A percentile compares a stretch with the other conserved stretches of the same genome.
Conservation (phyloP, 2,888 invertebrate species). For the Dendrolimus pini region DNA sequence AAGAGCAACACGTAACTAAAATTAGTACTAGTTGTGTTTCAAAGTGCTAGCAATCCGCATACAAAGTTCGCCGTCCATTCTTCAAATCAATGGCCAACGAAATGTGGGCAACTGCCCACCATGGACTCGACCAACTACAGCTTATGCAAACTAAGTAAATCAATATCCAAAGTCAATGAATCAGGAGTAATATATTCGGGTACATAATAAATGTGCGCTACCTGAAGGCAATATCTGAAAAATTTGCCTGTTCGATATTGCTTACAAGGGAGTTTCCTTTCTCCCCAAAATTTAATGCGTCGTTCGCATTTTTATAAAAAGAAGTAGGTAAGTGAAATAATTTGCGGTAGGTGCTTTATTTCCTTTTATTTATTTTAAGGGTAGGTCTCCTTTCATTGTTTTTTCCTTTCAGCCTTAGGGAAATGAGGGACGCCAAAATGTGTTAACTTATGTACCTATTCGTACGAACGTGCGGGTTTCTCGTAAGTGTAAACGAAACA, state of each 20-base stretch:
- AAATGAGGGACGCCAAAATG: slow-evolving; percentile 50
- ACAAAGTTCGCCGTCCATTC: slow-evolving; percentile 43
- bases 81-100: slow-evolving; percentile 38
- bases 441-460: slow-evolving; percentile 32
- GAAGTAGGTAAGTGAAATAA: slow-evolving; percentile 76
- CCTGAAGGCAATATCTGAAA: slow-evolving; percentile 78
- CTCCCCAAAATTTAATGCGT: slow-evolving; percentile 77
- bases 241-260: slow-evolving; percentile 77
- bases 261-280: slow-evolving; percentile 77
- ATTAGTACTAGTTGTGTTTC: slow-evolving; percentile 17
- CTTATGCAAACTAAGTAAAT: slow-evolving; percentile 75
- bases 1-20: slow-evolving; percentile 13
- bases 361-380: slow-evolving; percentile 76
- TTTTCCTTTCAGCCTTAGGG: slow-evolving; percentile 53
- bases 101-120: slow-evolving; percentile 28
- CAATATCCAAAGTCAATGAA: slow-evolving; percentile 77
- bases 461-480: slow-evolving; percentile 13
- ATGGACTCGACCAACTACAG: slow-evolving; percentile 60
- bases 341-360: slow-evolving; percentile 72
- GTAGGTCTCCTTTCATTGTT: slow-evolving; percentile 68
- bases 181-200: slow-evolving; percentile 77
- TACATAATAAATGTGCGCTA: slow-evolving; percentile 78
- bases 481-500: slow-evolving; percentile 43
- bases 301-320: slow-evolving; percentile 76
- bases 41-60: slow-evolving; percentile 19